A percentile compares a stretch with the other conserved stretches of the same genome.
phyloP scores from a whole-genome alignment of 2,113 vertebrate genomes.

The Eubucco bourcierii region DNA sequence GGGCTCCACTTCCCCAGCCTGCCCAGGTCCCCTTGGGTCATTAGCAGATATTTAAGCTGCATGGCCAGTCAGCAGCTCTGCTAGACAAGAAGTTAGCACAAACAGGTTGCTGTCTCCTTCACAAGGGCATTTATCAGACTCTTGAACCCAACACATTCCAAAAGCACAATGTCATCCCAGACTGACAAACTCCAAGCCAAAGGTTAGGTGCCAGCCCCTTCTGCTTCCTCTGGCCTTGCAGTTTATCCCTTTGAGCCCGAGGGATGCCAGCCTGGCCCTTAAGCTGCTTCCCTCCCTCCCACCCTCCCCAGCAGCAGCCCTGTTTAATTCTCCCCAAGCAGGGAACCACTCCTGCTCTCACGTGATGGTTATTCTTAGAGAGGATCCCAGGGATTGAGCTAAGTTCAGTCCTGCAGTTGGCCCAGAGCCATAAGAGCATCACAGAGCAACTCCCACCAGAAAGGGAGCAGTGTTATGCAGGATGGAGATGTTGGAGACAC shows the following conservation, averaged over 20 bases:
- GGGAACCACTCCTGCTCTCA: slow-evolving; percentile 28
- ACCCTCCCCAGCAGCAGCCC: neutral
- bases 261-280: neutral
- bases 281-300: neutral
- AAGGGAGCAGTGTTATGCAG: neutral
- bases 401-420: neutral
- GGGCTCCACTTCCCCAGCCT: too few species aligned
- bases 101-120: fast-evolving
- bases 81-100: neutral
- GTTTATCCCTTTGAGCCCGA: neutral
- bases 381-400: slow-evolving; percentile 40
- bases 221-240: neutral
- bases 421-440: neutral
- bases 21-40: too few species aligned
- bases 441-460: neutral
- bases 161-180: fast-evolving
- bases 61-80: neutral
- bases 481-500: fast-evolving
- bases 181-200: neutral
- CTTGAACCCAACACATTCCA: neutral
- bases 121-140: fast-evolving
- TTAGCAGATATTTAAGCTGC: fast-evolving
- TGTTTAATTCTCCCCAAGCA: neutral
- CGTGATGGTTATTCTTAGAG: slow-evolving; percentile 14
- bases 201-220: neutral